phyloP scores from a whole-genome alignment of 2,113 vertebrate species.

The Sardina pilchardus region DNA sequence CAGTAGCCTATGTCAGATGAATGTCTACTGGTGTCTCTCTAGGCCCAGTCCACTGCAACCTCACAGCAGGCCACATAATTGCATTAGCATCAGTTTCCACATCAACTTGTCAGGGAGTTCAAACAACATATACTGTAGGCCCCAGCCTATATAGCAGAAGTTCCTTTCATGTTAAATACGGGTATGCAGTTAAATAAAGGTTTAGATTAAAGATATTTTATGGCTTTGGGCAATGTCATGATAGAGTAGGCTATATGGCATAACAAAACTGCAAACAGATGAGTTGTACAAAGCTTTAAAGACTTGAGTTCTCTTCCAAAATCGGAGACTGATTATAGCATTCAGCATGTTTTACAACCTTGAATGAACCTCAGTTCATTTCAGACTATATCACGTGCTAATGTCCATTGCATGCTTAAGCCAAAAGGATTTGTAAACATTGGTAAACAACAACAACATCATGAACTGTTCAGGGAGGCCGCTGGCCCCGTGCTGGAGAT shows the following conservation, averaged over 20 bases:
- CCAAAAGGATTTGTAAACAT: constrained; percentile 4
- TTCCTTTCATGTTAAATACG: background rate
- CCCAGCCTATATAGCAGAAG: background rate
- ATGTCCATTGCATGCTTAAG: constrained; percentile 43
- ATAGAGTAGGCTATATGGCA: background rate
- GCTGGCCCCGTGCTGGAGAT: background rate
- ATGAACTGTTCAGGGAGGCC: background rate
- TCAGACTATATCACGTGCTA: background rate
- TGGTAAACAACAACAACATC: constrained; percentile 14
- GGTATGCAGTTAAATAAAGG: too few relatives aligned
- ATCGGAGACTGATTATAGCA: background rate
- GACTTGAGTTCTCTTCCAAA: background rate
- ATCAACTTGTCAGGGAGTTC: background rate
- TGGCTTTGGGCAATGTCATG: background rate
- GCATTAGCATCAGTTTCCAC: background rate
- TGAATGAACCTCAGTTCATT: background rate
- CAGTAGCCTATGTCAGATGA: background rate
- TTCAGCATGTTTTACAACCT: background rate
- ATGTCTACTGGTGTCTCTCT: background rate
- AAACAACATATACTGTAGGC: background rate
- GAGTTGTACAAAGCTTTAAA: background rate
- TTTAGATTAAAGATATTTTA: background rate
- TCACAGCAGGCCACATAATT: background rate
- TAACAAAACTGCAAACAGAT: background rate
- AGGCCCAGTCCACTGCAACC: background rate